Percentiles rank a stretch among this genome's conserved stretches.
Conservation (phyloP, 2,113 vertebrate genomes). For the Microcebus murinus region DNA sequence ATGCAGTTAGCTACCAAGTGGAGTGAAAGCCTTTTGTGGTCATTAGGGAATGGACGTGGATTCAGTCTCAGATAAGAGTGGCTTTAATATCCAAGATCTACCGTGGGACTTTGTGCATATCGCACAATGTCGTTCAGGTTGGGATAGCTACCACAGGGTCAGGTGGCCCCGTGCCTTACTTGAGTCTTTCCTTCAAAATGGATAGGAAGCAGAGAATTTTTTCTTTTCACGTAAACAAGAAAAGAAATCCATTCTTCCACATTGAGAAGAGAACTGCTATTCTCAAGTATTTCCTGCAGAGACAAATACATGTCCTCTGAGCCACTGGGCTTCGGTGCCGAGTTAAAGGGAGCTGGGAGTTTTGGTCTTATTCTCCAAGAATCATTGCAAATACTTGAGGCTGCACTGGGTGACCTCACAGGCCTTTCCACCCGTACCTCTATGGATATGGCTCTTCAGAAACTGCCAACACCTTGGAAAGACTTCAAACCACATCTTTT, state of each 20-base stretch:
- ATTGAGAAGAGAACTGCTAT: neutral
- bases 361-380: neutral
- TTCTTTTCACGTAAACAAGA: neutral
- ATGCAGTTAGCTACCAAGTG: neutral
- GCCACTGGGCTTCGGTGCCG: neutral
- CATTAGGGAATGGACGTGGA: neutral
- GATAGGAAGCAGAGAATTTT: neutral
- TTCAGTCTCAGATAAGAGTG: too few relatives aligned
- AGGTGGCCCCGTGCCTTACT: neutral
- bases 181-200: neutral
- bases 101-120: neutral
- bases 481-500: conserved; percentile 11
- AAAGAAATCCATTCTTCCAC: neutral
- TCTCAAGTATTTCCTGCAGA: neutral
- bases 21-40: neutral
- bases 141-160: neutral
- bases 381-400: neutral
- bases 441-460: neutral
- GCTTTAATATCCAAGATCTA: neutral
- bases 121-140: neutral
- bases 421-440: neutral
- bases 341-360: neutral
- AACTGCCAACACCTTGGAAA: conserved; percentile 14
- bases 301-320: neutral
- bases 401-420: neutral